Percentiles rank a stretch among this genome's conserved stretches.
phyloP scores from a whole-genome alignment of 2,888 invertebrate species.

The Crossocerus cetratus region DNA sequence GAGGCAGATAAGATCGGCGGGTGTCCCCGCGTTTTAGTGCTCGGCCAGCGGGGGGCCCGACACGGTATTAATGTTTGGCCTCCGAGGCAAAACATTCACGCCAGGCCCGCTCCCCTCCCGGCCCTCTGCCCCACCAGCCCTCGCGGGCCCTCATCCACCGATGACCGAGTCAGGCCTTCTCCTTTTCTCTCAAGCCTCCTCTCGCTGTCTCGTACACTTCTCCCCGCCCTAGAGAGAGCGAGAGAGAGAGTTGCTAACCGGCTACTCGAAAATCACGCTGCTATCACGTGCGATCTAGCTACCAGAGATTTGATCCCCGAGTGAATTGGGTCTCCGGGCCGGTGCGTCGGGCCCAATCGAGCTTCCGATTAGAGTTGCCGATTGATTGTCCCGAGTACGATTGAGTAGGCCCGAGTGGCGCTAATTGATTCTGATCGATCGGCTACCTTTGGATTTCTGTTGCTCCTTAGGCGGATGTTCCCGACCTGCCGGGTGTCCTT shows the following conservation, averaged over 20 bases:
- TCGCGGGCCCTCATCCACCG: slow-evolving; percentile 2
- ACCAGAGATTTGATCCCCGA: too few species aligned
- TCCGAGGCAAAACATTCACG: slow-evolving; percentile 72
- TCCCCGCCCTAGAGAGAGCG: too few species aligned
- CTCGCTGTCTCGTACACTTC: neutral
- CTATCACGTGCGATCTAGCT: too few species aligned
- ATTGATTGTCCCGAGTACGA: too few species aligned
- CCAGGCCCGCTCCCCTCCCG: slow-evolving; percentile 47
- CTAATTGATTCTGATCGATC: neutral
- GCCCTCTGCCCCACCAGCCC: slow-evolving; percentile 3
- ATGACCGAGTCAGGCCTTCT: neutral
- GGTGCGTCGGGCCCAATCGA: too few species aligned
- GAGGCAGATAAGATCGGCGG: slow-evolving; percentile 76
- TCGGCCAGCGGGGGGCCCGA: slow-evolving; percentile 74
- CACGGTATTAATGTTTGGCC: slow-evolving; percentile 76
- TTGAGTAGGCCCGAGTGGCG: too few species aligned
- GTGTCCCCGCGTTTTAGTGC: slow-evolving; percentile 77
- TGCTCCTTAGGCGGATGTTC: slow-evolving; percentile 92
- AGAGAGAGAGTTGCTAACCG: too few species aligned
- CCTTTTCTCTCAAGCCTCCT: neutral
- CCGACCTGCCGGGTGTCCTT: slow-evolving; percentile 97
- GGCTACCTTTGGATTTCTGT: neutral
- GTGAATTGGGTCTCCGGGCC: too few species aligned
- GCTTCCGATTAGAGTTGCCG: too few species aligned
- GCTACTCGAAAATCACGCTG: too few species aligned